Evolutionary conservation across 2,113 vertebrate genomes (phyloP), one percentile per base, ranked within the genome.

Genomic region (Theristicus caerulescens): DNA sequence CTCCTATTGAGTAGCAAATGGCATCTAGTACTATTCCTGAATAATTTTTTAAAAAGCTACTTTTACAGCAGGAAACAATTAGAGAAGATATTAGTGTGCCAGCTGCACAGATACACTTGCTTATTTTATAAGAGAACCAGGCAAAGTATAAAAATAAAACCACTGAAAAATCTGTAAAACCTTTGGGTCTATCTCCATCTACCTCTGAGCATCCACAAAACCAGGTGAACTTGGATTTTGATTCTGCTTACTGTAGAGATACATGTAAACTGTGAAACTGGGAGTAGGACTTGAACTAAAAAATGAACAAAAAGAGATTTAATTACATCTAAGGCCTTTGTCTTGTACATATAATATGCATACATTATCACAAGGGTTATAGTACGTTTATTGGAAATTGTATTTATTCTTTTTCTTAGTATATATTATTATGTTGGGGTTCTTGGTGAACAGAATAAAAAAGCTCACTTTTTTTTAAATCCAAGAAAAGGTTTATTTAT

Each of bases 21-120:
- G 2, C 58, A 96, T 87, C 40, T 70, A 85, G 34, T 74, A 59
- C 54, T 72, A 38, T 89, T 92, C 16, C 26, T 93, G 64, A 96
- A 95, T 86, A 91, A 86, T 95, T 95, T 77, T 92, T 92, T 64
- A n/a, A 79, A 67, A 77, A 46, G 14, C 31, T 17, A 31, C 29
- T 92, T 80, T 82, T 95, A 79, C 18, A 92, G 6, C 18, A 95
- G 77, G 59, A 96, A 94, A 58, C 5, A 86, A 87, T 70, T 86
- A 42, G 94, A 82, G 40, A 77, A 34, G 9, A 34, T 65, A 70
- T 65, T 88, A 85, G 5, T 47, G 59, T 91, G 27, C n/a, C 64
- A 91, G 76, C 29, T 81, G 38, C 40, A 86, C 21, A 76, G 32
- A 90, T 90, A 25, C 1, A 79, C 29, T 52, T 91, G 13, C 16